A percentile compares a stretch with the other conserved stretches of the same genome.
Conservation (phyloP, 2,888 invertebrate genomes). For the Hyles lineata region DNA sequence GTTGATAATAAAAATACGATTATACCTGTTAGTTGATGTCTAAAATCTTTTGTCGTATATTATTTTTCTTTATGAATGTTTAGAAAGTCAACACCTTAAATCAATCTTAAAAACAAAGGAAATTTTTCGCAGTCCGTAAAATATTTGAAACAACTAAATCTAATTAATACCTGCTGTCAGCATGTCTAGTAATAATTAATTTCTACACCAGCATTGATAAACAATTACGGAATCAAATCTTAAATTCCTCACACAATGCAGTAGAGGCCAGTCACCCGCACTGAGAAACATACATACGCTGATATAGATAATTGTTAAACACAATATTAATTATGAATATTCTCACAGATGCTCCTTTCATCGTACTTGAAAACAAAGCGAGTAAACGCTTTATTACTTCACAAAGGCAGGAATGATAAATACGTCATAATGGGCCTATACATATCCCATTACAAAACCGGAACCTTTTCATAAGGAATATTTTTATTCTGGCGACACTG, state of each 20-base stretch:
- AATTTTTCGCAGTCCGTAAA: too few relatives aligned
- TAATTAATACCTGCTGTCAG: too few relatives aligned
- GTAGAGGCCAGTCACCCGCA: not conserved
- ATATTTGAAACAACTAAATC: too few relatives aligned
- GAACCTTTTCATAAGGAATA: not conserved
- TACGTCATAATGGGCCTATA: slow-evolving; percentile 6
- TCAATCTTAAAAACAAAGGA: too few relatives aligned
- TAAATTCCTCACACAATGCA: not conserved
- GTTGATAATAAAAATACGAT: too few relatives aligned
- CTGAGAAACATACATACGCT: not conserved
- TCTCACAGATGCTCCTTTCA: slow-evolving; percentile 3
- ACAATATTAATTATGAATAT: slow-evolving; percentile 6
- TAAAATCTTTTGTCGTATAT: too few relatives aligned
- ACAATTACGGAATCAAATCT: not conserved
- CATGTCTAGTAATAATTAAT: too few relatives aligned
- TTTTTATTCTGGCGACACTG: not conserved
- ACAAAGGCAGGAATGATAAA: slow-evolving; percentile 6
- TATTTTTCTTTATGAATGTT: too few relatives aligned
- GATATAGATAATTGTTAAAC: not conserved
- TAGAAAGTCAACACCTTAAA: too few relatives aligned
- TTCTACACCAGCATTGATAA: too few relatives aligned
- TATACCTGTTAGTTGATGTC: too few relatives aligned
- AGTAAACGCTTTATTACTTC: slow-evolving; percentile 2
- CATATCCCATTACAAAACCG: slow-evolving; percentile 2
- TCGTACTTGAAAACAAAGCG: slow-evolving; percentile 1